Percentiles rank a stretch among this genome's conserved stretches.
Evolutionary conservation across 2,888 invertebrate species (phyloP).

Genomic region (Pasiphila rectangulata): DNA sequence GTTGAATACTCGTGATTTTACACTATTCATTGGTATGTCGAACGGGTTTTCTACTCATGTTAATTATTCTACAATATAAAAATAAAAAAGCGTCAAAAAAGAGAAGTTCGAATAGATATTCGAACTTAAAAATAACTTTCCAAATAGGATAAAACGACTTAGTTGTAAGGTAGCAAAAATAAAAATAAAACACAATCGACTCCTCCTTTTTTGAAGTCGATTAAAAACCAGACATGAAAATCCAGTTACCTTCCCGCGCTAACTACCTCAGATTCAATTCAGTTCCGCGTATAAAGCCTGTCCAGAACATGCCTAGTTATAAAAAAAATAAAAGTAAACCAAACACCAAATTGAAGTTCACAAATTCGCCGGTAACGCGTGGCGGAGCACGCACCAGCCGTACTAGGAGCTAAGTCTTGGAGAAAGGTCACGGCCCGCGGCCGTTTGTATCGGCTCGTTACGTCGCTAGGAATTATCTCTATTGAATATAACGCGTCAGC

Average conservation of each 20-base stretch:
- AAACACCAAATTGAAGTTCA: conserved; percentile 7
- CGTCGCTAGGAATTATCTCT: conserved; percentile 24
- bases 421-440: conserved; percentile 24
- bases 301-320: conserved; percentile 1
- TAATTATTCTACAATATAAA: too few species aligned
- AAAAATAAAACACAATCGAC: too few species aligned
- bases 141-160: too few species aligned
- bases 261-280: too few species aligned
- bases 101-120: too few species aligned
- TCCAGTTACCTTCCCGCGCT: neutral
- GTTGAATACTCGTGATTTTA: too few species aligned
- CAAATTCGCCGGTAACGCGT: conserved; percentile 14
- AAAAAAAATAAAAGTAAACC: conserved; percentile 4
- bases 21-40: too few species aligned
- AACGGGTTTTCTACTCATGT: too few species aligned
- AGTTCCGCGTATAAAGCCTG: neutral
- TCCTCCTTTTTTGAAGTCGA: too few species aligned
- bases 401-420: conserved; percentile 22
- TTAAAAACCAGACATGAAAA: neutral
- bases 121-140: too few species aligned
- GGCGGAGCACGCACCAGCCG: conserved; percentile 12
- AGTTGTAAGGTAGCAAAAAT: too few species aligned
- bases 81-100: too few species aligned
- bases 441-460: neutral
- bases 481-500: conserved; percentile 27